Conservation (phyloP, 2,888 invertebrate genomes). For the Orthosia incerta region DNA sequence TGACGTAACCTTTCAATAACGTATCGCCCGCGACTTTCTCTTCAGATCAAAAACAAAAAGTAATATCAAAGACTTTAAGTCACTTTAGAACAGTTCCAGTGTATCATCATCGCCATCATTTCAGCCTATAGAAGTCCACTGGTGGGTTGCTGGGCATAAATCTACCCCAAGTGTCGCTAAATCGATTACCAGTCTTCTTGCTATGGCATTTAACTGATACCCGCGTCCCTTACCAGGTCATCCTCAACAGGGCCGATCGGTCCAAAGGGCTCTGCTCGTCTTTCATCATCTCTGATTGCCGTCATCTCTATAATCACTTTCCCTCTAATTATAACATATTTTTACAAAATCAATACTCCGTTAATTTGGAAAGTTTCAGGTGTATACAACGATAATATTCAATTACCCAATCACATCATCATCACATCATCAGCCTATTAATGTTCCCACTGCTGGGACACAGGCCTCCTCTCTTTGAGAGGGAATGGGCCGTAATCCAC, state of each 20-base stretch:
- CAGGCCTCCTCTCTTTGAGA: too few relatives aligned
- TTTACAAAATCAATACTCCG: not conserved
- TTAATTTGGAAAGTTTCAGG: not conserved
- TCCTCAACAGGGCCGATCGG: not conserved
- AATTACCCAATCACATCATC: constrained; percentile 13
- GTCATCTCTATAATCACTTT: not conserved
- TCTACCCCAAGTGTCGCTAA: not conserved
- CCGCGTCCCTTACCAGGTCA: too few relatives aligned
- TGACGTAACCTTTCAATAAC: constrained; percentile 14
- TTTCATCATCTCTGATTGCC: not conserved
- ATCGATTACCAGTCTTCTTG: not conserved
- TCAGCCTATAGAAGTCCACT: not conserved
- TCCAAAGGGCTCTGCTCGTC: not conserved
- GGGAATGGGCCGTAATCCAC: too few relatives aligned
- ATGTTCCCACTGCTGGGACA: too few relatives aligned
- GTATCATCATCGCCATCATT: not conserved
- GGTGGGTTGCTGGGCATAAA: not conserved
- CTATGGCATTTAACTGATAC: too few relatives aligned
- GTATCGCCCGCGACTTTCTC: not conserved
- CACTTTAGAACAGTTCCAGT: not conserved
- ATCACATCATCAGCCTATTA: too few relatives aligned
- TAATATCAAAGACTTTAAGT: not conserved
- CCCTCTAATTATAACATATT: not conserved
- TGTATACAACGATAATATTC: not conserved
- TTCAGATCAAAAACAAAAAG: constrained; percentile 10